Conservation (phyloP, 2,113 vertebrate species). For the Todiramphus saurophagus region DNA sequence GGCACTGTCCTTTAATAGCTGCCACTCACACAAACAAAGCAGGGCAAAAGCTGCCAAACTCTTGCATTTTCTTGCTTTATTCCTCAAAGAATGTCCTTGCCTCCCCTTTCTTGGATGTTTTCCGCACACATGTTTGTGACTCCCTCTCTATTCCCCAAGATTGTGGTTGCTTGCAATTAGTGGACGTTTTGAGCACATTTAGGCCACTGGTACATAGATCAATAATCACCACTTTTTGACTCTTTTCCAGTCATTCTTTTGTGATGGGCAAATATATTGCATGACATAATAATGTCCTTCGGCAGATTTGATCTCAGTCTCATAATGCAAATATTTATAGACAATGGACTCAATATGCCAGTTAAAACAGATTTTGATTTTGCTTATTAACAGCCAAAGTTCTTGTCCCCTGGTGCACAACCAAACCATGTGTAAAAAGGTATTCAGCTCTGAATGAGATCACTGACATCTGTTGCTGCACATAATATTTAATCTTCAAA, state of each 20-base stretch:
- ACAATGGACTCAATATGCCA: constrained; percentile 27
- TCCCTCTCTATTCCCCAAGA: background rate
- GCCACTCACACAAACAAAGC: constrained; percentile 26
- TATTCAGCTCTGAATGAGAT: constrained; percentile 48
- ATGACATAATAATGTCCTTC: background rate
- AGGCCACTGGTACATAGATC: background rate
- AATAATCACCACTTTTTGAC: background rate
- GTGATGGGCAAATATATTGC: constrained; percentile 17
- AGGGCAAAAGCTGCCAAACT: constrained; percentile 1
- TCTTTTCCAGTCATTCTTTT: constrained; percentile 6
- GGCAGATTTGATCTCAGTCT: constrained; percentile 36
- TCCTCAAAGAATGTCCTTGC: constrained; percentile 12
- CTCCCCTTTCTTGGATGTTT: constrained; percentile 5
- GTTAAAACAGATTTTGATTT: constrained; percentile 60
- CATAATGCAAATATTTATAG: constrained; percentile 21
- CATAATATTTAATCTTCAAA: constrained; percentile 33
- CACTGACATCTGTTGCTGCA: constrained; percentile 53
- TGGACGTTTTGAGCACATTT: background rate
- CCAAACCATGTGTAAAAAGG: constrained; percentile 45
- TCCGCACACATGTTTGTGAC: background rate
- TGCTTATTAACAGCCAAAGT: constrained; percentile 52
- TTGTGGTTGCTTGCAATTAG: background rate
- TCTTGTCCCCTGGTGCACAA: constrained; percentile 31
- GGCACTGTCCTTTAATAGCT: background rate
- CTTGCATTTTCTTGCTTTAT: background rate